These are phyloP conservation scores for Cochlearius cochlearius DNA, from an alignment of 2,113 vertebrate species.

Conservation along the genomic window DNA sequence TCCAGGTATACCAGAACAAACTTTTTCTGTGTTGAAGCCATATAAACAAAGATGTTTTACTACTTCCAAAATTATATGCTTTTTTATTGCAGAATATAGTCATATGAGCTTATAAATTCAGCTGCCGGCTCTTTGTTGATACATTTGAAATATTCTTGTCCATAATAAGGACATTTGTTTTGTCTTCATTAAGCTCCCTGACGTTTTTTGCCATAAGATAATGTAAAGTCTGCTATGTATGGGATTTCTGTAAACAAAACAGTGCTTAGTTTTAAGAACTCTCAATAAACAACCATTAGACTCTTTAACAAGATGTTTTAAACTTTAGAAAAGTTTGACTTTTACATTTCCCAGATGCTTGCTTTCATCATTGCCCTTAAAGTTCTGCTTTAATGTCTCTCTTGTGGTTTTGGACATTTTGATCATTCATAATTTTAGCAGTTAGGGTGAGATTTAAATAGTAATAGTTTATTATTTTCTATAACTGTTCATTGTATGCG, in stretches of 20 bases:
- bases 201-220: slow-evolving; percentile 55
- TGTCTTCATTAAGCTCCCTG: slow-evolving; percentile 64
- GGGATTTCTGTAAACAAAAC: slow-evolving; percentile 74
- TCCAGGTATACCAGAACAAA: not conserved
- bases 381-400: slow-evolving; percentile 14
- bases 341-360: slow-evolving; percentile 66
- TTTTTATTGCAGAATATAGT: not conserved
- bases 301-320: slow-evolving; percentile 56
- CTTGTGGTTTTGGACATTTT: slow-evolving; percentile 33
- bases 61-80: not conserved
- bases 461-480: slow-evolving; percentile 7
- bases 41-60: not conserved
- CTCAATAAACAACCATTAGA: slow-evolving; percentile 65
- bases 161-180: slow-evolving; percentile 54
- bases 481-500: not conserved
- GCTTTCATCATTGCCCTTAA: slow-evolving; percentile 32
- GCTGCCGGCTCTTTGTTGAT: slow-evolving; percentile 16
- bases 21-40: not conserved
- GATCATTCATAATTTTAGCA: slow-evolving; percentile 52
- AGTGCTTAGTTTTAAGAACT: slow-evolving; percentile 73
- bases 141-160: slow-evolving; percentile 63
- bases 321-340: slow-evolving; percentile 71
- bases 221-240: slow-evolving; percentile 18
- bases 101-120: slow-evolving; percentile 29
- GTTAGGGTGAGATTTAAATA: slow-evolving; percentile 49